A percentile compares a stretch with the other conserved stretches of the same genome.
These are phyloP conservation scores for Hyposoter dolosus DNA, from an alignment of 2,888 invertebrate genomes.

Conservation along the genomic window DNA sequence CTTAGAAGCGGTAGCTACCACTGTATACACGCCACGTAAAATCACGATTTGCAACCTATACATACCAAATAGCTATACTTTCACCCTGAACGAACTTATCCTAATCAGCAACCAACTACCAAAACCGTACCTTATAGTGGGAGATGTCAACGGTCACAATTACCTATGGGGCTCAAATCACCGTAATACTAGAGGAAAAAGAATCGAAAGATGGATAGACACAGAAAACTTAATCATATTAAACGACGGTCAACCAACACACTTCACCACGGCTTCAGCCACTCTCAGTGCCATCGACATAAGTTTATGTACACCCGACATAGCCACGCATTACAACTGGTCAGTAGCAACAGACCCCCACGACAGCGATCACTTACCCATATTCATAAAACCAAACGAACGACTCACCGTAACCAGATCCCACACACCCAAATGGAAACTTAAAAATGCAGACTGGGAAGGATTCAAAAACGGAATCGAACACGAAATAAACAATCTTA, in stretches of 20 bases:
- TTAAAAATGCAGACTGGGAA: conserved; percentile 67
- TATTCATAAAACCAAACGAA: conserved; percentile 24
- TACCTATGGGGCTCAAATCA: conserved; percentile 59
- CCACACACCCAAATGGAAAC: conserved; percentile 61
- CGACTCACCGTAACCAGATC: background rate
- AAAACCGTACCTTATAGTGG: conserved; percentile 69
- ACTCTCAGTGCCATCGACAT: conserved; percentile 65
- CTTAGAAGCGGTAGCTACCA: conserved; percentile 33
- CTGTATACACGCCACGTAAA: conserved; percentile 11
- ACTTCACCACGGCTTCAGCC: conserved; percentile 65
- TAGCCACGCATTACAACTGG: conserved; percentile 60
- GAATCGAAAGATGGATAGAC: conserved; percentile 61
- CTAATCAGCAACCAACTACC: conserved; percentile 68
- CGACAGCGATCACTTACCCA: conserved; percentile 70
- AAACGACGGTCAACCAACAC: conserved; percentile 62
- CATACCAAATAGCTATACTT: conserved; percentile 36
- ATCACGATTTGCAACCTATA: conserved; percentile 62
- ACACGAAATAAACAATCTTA: conserved; percentile 23
- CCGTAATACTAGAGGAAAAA: conserved; percentile 67
- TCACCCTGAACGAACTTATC: conserved; percentile 36
- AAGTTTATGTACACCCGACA: conserved; percentile 40
- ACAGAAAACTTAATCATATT: conserved; percentile 53
- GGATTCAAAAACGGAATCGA: conserved; percentile 33
- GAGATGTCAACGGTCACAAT: conserved; percentile 71
- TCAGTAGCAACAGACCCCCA: conserved; percentile 20